Base-by-base conservation (phyloP, 2,797 vertebrate species). In the Brotula barbata region DNA sequence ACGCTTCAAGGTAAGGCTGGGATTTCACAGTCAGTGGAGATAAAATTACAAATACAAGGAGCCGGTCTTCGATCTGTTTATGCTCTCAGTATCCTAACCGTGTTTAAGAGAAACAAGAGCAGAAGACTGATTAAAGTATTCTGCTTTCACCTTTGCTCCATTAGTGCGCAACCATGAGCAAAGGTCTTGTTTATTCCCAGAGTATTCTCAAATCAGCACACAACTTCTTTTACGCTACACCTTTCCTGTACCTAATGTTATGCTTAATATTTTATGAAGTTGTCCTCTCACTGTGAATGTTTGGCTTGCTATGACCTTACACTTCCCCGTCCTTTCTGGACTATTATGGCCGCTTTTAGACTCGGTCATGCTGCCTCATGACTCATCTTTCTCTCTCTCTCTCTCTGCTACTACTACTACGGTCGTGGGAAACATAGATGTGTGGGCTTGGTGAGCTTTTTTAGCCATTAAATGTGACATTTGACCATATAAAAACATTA, bases 11-110 rank as follows among this genome's bases (percentile, higher is more conserved):
- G 31, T 48, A 61, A 49, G 44, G 55, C 50, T 68, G 61, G 57
- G 58, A 69, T 71, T 77, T 77, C 43, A 46, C 23, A 58, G 68
- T 68, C 66, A 73, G 45, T 45, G 10, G 64, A n/a, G 54, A 14
- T 84, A 46, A 63, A 54, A 61, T 79, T 85, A 75, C 77, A 60
- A 19, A 36, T 52, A 45, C 1, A 7, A 69, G 63, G 60, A 69
- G 61, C 58, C 64, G 62, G 72, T 72, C 64, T 76, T 64, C 28
- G 5, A 75, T 77, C 68, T 80, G 74, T 81, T 85, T 82, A 71
- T 75, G 45, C 58, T 55, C 47, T 65, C 52, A n/a, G 31, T 42
- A 41, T 71, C 40, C 58, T 62, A 60, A 64, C 68, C 46, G 28
- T 49, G 40, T 39, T 65, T 17, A 20, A 34, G 36, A 63, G 59